Conservation (phyloP, 2,797 vertebrate genomes). For the Chanos chanos region DNA sequence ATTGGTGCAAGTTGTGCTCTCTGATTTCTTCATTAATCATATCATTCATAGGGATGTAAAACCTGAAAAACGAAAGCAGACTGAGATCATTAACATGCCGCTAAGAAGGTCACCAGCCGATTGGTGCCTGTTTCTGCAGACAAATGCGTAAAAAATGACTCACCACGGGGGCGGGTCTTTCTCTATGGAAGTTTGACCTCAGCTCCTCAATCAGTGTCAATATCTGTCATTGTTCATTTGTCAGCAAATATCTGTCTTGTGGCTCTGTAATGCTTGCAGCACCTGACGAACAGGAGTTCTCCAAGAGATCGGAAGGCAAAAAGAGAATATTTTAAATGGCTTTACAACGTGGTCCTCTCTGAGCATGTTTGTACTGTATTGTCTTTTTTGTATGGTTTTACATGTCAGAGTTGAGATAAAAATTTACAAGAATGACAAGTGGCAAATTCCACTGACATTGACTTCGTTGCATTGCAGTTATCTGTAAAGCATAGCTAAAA, state of each 20-base stretch:
- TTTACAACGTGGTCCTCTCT: too few relatives aligned
- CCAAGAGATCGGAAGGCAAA: too few relatives aligned
- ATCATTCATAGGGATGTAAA: constrained; percentile 21
- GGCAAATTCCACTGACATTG: too few relatives aligned
- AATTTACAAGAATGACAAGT: too few relatives aligned
- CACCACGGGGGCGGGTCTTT: constrained; percentile 9
- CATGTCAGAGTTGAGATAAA: too few relatives aligned
- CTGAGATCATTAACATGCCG: constrained; percentile 42
- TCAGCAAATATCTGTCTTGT: constrained; percentile 11
- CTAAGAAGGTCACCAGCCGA: constrained; percentile 46
- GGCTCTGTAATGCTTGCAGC: neutral
- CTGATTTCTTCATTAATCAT: constrained; percentile 47
- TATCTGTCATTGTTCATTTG: constrained; percentile 30
- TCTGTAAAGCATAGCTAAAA: too few relatives aligned
- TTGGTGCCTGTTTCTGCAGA: constrained; percentile 17
- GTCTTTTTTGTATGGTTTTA: too few relatives aligned
- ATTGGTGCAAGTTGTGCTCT: constrained; percentile 26
- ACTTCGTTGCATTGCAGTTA: too few relatives aligned
- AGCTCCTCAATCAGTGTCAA: constrained; percentile 23
- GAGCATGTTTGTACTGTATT: too few relatives aligned
- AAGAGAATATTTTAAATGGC: too few relatives aligned
- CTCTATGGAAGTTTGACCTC: constrained; percentile 19
- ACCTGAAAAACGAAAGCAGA: constrained; percentile 19
- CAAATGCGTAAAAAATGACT: constrained; percentile 25
- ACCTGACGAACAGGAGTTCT: constrained; percentile 4